These are phyloP conservation scores for Anolis sagrei DNA, from an alignment of 2,113 vertebrate genomes.

Conservation along the genomic window DNA sequence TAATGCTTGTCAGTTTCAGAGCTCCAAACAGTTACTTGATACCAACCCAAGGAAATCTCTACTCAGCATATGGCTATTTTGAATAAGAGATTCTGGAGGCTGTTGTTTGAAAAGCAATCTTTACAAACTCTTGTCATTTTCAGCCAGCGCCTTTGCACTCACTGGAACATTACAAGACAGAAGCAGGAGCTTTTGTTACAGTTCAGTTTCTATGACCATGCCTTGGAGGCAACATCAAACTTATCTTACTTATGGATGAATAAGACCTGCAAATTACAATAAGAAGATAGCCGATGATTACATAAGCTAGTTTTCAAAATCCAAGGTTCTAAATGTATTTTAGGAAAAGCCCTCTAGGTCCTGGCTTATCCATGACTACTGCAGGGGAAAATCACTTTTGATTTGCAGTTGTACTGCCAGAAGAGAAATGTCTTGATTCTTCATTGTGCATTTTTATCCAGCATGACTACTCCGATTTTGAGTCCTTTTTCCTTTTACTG, in stretches of 20 bases:
- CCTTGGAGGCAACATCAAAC: background rate
- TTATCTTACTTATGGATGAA: background rate
- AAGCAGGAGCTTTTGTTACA: background rate
- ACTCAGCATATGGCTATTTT: too few relatives aligned
- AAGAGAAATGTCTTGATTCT: slow-evolving; percentile 44
- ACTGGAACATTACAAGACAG: too few relatives aligned
- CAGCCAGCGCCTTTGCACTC: too few relatives aligned
- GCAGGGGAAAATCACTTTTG: slow-evolving; percentile 17
- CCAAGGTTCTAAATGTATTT: background rate
- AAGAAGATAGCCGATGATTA: background rate
- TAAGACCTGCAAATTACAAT: background rate
- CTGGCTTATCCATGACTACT: background rate
- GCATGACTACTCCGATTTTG: background rate
- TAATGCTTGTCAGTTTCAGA: background rate
- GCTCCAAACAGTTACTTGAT: too few relatives aligned
- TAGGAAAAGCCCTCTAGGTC: background rate
- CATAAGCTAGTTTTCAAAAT: background rate
- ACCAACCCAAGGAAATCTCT: too few relatives aligned
- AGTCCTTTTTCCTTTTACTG: background rate
- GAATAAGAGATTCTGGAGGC: too few relatives aligned
- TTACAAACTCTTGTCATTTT: background rate
- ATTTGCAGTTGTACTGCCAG: slow-evolving; percentile 2
- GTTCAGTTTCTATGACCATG: background rate
- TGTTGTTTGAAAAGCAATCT: too few relatives aligned
- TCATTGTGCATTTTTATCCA: slow-evolving; percentile 45